Conservation (phyloP, 2,888 invertebrate species). For the Myopa testacea region DNA sequence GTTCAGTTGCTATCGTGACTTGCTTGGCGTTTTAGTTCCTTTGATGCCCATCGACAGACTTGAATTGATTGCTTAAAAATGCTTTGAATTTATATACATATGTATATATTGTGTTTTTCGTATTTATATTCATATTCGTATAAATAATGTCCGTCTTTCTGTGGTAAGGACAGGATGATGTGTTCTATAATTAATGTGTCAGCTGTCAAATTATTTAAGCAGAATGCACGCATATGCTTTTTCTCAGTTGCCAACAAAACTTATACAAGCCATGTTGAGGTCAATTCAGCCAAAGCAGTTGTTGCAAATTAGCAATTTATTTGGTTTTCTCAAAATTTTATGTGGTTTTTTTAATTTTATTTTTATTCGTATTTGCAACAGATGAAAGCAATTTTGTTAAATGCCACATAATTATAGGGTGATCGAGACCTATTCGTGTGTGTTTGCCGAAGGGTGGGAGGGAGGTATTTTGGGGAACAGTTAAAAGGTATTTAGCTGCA, state of each 20-base stretch:
- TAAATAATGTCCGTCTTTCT: not conserved
- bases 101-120: not conserved
- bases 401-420: slow-evolving; percentile 65
- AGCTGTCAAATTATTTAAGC: slow-evolving; percentile 44
- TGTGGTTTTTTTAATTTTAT: slow-evolving; percentile 39
- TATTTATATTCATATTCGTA: not conserved
- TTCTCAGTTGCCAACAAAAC: slow-evolving; percentile 38
- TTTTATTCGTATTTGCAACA: slow-evolving; percentile 56
- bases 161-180: not conserved
- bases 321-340: slow-evolving; percentile 14
- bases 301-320: slow-evolving; percentile 23
- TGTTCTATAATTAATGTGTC: slow-evolving; percentile 44
- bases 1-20: too few species aligned
- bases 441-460: not conserved
- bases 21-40: too few species aligned
- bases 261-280: not conserved
- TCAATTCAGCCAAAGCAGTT: slow-evolving; percentile 24
- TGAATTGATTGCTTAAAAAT: too few species aligned
- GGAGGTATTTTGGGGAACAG: not conserved
- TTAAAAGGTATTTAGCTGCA: slow-evolving; percentile 1
- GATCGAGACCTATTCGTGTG: not conserved
- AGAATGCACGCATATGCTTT: slow-evolving; percentile 32
- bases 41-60: too few species aligned
- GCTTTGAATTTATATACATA: not conserved
- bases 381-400: slow-evolving; percentile 65